Evolutionary conservation across 2,113 vertebrate species (phyloP).

Genomic region (Nestor notabilis): DNA sequence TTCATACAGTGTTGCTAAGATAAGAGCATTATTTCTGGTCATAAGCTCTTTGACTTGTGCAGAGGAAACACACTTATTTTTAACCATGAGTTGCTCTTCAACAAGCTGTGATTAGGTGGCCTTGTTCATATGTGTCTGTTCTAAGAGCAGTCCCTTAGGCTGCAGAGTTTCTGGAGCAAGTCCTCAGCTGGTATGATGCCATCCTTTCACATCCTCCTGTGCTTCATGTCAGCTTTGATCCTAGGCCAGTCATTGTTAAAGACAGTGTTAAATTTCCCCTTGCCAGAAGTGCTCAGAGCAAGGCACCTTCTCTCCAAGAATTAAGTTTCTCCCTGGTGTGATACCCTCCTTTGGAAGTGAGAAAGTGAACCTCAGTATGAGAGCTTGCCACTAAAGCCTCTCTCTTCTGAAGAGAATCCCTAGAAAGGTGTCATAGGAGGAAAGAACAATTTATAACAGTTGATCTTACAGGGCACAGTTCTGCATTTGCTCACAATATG

Average conservation of each 20-base stretch:
- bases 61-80: conserved; percentile 48
- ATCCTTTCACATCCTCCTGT: not conserved
- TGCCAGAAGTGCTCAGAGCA: not conserved
- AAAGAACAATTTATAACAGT: not conserved
- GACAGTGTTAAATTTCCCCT: not conserved
- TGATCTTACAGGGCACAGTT: not conserved
- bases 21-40: conserved; percentile 50
- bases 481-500: not conserved
- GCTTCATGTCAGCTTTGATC: not conserved
- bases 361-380: not conserved
- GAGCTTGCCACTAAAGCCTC: not conserved
- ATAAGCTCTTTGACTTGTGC: not conserved
- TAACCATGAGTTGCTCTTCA: conserved; percentile 24
- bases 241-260: not conserved
- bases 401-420: not conserved
- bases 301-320: not conserved
- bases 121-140: not conserved
- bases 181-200: not conserved
- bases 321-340: not conserved
- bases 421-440: not conserved
- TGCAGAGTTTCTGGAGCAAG: not conserved
- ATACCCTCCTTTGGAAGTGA: not conserved
- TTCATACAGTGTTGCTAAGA: not conserved
- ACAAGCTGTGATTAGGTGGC: not conserved
- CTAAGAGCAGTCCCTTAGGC: not conserved